Conservation (phyloP, 2,888 invertebrate species). For the Cheilosia grossa region DNA sequence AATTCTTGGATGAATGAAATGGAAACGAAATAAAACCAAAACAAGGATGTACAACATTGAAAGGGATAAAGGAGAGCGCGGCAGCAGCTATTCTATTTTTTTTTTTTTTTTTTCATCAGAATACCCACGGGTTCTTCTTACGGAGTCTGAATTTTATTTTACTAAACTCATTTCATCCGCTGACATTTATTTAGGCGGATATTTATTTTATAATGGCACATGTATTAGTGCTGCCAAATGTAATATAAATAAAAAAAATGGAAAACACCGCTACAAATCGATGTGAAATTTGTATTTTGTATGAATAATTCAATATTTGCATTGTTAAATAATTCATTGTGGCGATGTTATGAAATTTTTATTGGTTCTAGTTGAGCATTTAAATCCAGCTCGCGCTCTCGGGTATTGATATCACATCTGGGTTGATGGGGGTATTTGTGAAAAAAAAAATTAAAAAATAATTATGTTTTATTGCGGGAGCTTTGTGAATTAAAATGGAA, state of each 20-base stretch:
- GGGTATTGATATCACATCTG: slow-evolving; percentile 32
- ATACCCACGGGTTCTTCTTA: slow-evolving; percentile 34
- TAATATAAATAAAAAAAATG: slow-evolving; percentile 3
- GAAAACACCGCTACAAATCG: slow-evolving; percentile 21
- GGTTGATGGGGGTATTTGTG: background rate
- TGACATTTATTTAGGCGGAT: slow-evolving; percentile 50
- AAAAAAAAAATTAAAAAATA: slow-evolving; percentile 4
- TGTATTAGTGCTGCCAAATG: slow-evolving; percentile 56
- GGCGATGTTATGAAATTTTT: slow-evolving; percentile 4
- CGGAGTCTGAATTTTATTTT: slow-evolving; percentile 28
- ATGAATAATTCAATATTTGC: slow-evolving; percentile 73
- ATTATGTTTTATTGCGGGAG: slow-evolving; percentile 15
- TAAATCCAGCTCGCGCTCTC: background rate
- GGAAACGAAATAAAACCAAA: background rate
- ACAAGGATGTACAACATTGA: slow-evolving; percentile 6
- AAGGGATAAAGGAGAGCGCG: background rate
- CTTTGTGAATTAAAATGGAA: slow-evolving; percentile 9
- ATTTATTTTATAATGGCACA: slow-evolving; percentile 45
- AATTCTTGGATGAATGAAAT: slow-evolving; percentile 26
- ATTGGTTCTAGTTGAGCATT: slow-evolving; percentile 14
- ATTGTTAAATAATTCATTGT: slow-evolving; percentile 55
- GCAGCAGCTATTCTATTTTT: too few relatives aligned
- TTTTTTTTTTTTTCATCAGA: background rate
- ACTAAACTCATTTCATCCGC: slow-evolving; percentile 29
- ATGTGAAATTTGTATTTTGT: slow-evolving; percentile 17